A percentile compares a stretch with the other conserved stretches of the same genome.
Conservation (phyloP, 2,113 vertebrate genomes). For the Pipra filicauda region DNA sequence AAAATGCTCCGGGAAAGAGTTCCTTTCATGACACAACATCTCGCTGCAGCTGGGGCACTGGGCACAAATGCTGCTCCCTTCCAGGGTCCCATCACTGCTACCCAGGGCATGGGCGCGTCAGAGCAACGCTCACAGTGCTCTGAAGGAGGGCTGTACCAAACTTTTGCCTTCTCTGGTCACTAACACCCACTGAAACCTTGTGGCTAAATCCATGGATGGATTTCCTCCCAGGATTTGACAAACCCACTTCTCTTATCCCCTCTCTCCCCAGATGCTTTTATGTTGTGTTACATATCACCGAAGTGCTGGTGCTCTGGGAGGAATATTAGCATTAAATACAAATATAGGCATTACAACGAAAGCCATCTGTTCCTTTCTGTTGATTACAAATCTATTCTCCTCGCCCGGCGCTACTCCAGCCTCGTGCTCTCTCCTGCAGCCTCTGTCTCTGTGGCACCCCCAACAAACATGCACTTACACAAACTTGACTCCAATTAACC, state of each 20-base stretch:
- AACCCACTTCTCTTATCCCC: neutral
- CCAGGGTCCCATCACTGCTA: rapidly evolving
- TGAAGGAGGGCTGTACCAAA: neutral
- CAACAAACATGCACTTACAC: neutral
- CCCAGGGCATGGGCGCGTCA: rapidly evolving
- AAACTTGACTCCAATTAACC: neutral
- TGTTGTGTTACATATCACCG: neutral
- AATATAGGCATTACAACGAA: neutral
- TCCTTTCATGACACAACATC: neutral
- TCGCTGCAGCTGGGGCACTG: neutral
- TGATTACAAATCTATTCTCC: neutral
- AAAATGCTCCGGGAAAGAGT: neutral
- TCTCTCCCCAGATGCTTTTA: neutral
- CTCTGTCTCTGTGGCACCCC: neutral
- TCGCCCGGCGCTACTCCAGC: neutral
- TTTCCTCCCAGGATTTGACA: rapidly evolving
- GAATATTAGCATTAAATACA: neutral
- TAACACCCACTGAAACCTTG: neutral
- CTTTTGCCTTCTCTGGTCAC: neutral
- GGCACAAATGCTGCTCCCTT: neutral
- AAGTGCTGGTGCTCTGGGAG: neutral
- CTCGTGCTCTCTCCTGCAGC: neutral
- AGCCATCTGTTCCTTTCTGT: slow-evolving; percentile 14
- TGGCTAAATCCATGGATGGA: neutral
- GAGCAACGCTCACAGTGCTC: neutral